These are phyloP conservation scores for Aphidoletes aphidimyza DNA, from an alignment of 2,888 invertebrate species.

Conservation along the genomic window DNA sequence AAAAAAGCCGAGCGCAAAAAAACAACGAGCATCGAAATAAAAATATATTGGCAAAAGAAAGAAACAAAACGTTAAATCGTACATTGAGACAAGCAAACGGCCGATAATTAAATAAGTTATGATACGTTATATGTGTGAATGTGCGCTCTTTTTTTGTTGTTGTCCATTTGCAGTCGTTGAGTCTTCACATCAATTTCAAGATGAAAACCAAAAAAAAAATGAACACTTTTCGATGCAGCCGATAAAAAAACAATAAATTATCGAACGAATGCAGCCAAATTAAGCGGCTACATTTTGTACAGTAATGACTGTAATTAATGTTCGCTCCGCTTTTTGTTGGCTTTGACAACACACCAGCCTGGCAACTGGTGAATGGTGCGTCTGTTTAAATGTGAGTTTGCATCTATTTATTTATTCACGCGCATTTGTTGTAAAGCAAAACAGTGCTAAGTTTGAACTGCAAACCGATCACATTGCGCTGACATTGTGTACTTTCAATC, in stretches of 20 bases:
- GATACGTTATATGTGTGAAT: slow-evolving; percentile 47
- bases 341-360: slow-evolving; percentile 10
- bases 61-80: not conserved
- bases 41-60: not conserved
- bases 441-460: too few species aligned
- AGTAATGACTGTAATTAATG: slow-evolving; percentile 18
- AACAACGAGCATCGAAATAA: not conserved
- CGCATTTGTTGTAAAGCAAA: too few species aligned
- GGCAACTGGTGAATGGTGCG: not conserved
- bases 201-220: not conserved
- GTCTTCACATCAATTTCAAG: too few species aligned
- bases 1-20: not conserved
- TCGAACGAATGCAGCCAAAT: slow-evolving; percentile 24
- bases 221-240: too few species aligned
- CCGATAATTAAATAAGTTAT: slow-evolving; percentile 40
- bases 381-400: not conserved
- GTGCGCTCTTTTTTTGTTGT: not conserved
- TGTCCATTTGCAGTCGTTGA: not conserved
- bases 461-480: not conserved
- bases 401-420: not conserved
- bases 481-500: too few species aligned
- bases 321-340: too few species aligned
- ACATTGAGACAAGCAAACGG: not conserved
- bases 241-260: slow-evolving; percentile 4
- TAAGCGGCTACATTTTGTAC: slow-evolving; percentile 10